Base-by-base conservation (phyloP, 2,797 vertebrate genomes). In the Gymnocypris eckloni region DNA sequence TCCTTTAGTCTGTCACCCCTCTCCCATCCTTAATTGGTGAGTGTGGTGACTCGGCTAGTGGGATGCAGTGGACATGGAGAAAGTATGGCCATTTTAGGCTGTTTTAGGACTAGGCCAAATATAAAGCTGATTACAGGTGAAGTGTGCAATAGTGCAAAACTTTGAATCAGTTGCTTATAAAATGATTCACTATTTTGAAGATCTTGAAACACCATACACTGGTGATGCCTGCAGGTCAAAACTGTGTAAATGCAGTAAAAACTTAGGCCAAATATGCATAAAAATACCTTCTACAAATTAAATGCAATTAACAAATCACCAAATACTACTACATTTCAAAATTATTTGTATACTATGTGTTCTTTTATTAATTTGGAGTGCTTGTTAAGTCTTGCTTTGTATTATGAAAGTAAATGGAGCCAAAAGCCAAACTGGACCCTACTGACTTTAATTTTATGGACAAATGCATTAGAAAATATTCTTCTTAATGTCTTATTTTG, bases 1-100 rank as follows among this genome's bases (percentile, higher is more conserved):
- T 81, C 79, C 28, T 81, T 81, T 50, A 69, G 64, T 50, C 54
- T 79, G 77, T 79, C 77, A 79, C 77, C 77, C 56, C 54, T 45
- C 22, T 79, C 45, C 43, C 25, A 50, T 50, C 18, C 10, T 69
- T 81, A 81, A 81, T 81, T 81, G 64, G 64, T 69, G 79, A 81
- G 79, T 39, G 43, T 67, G 43, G 52, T 11, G 79, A 69, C 64
- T 50, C 28, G 11, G 1, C 67, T 50, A 81, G 41, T 15, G 45
- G 56, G 39, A 79, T 83, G 56, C n/a, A 54, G 25, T 79, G 22
- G 78, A 84, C 13, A 84, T 61, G 48, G 20, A 33, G 64, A 61
- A 76, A 73, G 77, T 33, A 72, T 79, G 82, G 45, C 33, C 72
- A 73, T 73, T 67, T 79, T 70, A 18, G 50, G 15, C 41, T 45